Conservation (phyloP, 2,797 vertebrate species). For the Distichodus sexfasciatus region DNA sequence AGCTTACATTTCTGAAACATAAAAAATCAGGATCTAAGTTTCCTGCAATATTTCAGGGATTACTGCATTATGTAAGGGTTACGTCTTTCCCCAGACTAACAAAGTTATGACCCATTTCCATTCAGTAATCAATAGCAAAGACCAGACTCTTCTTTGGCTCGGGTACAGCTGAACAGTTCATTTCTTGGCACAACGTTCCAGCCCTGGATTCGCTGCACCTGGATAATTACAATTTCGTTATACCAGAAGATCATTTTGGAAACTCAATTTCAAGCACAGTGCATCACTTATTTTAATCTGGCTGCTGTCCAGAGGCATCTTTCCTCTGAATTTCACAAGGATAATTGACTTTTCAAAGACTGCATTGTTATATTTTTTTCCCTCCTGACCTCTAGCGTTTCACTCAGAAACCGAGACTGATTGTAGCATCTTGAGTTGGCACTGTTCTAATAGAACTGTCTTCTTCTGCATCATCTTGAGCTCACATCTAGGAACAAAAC, state of each 20-base stretch:
- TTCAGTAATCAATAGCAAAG: neutral
- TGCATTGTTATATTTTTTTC: neutral
- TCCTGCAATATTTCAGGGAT: neutral
- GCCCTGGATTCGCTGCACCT: neutral
- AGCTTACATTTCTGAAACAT: too few species aligned
- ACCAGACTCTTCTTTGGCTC: neutral
- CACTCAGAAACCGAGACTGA: neutral
- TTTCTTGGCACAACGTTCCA: slow-evolving; percentile 8
- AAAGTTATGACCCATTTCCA: neutral
- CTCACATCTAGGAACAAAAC: neutral
- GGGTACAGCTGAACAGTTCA: neutral
- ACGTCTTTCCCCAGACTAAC: too few species aligned
- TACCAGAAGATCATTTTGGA: slow-evolving; percentile 9
- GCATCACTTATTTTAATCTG: slow-evolving; percentile 31
- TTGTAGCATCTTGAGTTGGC: neutral
- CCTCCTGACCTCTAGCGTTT: neutral
- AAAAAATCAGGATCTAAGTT: neutral
- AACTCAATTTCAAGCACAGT: slow-evolving; percentile 41
- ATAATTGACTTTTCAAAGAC: slow-evolving; percentile 31
- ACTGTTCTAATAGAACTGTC: too few species aligned
- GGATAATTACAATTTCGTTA: slow-evolving; percentile 23
- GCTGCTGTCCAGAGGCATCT: slow-evolving; percentile 15
- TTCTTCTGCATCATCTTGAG: neutral
- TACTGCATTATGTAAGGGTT: too few species aligned
- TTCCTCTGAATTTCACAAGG: slow-evolving; percentile 24